Conservation (phyloP, 2,888 invertebrate species). For the Sinelater perroti region DNA sequence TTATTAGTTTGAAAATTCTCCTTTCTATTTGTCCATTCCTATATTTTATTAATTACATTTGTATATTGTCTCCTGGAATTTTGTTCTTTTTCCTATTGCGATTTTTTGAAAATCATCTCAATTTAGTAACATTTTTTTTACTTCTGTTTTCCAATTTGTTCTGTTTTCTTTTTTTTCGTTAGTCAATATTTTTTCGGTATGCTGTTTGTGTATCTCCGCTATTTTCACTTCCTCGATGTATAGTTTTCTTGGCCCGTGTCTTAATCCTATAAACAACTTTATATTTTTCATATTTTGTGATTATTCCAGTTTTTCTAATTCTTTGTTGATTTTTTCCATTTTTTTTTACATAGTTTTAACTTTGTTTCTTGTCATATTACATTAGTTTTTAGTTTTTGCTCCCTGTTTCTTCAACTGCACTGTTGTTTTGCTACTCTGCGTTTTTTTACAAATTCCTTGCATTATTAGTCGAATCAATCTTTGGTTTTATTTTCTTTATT, state of each 20-base stretch:
- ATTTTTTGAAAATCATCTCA: neutral
- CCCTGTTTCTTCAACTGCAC: no score
- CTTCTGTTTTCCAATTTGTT: no score
- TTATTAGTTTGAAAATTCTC: neutral
- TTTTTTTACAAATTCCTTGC: neutral
- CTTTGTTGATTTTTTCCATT: neutral
- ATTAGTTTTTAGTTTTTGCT: no score
- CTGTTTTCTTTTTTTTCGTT: no score
- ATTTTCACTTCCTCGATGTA: no score
- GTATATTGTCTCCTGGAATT: neutral
- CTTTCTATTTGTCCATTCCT: neutral
- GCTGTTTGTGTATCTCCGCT: no score
- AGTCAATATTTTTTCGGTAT: no score
- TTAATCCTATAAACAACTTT: no score
- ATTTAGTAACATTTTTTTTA: no score
- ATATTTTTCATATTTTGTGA: no score
- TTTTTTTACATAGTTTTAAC: neutral
- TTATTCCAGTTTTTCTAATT: constrained; percentile 3
- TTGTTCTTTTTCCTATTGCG: constrained; percentile 1
- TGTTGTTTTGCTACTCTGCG: constrained; percentile 6
- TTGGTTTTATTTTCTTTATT: neutral
- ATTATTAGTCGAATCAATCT: no score
- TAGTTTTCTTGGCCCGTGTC: no score
- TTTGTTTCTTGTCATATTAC: neutral
- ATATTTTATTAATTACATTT: neutral